Base-by-base conservation (phyloP, 2,113 vertebrate species). In the Ceuthmochares aereus region DNA sequence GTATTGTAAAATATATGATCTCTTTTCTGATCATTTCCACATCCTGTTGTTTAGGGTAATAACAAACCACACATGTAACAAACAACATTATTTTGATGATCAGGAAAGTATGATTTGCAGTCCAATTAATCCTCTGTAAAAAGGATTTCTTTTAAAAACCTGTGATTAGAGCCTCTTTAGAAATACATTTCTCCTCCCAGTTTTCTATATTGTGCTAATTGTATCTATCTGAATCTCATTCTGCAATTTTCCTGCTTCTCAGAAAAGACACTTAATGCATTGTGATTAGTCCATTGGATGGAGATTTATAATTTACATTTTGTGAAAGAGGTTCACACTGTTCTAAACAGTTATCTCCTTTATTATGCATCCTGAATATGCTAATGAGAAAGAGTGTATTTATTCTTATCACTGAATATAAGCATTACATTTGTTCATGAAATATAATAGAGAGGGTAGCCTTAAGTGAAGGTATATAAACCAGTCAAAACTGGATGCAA, bases 251-350 rank as follows among this genome's bases (percentile, higher is more conserved):
- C 42, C 68, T 84, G 34, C 36, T 82, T 79, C 77, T 79, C 79
- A 94, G 30, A 40, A 92, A 76, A 86, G 18, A 86, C 74, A 40
- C 0, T 63, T 93, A 96, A 92, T 90, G 68, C 74, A 93, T 66
- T 96, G 32, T 91, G 89, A 94, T 96, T 94, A 96, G 37, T 22
- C 51, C 32, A 55, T 1, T 88, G 74, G 56, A 85, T 30, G n/a
- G 45, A 91, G 56, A 91, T 84, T 93, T 77, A 87, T 84, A 73
- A 97, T 94, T 96, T 95, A 59, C 58, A 87, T 89, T 91, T 83
- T 88, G 40, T 87, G 84, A 89, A 88, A 93, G 52, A 90, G 76
- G 69, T 78, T 55, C 47, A 85, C 0, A 0, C 42, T 82, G 55
- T 72, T 90, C 84, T 70, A 69, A 89, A 51, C 22, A 93, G n/a